These are phyloP conservation scores for Cygnus atratus DNA, from an alignment of 2,113 vertebrate species.

Conservation along the genomic window DNA sequence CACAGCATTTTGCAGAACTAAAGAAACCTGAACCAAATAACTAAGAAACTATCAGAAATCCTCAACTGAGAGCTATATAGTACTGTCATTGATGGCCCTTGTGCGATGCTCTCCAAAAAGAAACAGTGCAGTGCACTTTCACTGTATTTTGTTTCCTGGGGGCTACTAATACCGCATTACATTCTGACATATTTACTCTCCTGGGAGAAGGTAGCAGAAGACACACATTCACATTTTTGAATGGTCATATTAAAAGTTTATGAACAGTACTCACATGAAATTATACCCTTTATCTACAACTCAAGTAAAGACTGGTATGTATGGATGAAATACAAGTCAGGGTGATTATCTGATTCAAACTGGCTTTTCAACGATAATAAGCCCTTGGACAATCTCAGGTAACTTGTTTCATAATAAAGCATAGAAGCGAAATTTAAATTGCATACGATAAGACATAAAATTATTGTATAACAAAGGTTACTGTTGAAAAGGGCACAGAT, in stretches of 20 bases:
- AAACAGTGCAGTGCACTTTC: neutral
- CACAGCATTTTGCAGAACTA: neutral
- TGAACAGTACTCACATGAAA: neutral
- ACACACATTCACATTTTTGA: neutral
- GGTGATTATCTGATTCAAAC: neutral
- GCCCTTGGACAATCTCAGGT: neutral
- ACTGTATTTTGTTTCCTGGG: neutral
- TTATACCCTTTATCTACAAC: neutral
- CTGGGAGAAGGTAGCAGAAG: neutral
- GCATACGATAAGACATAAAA: constrained; percentile 16
- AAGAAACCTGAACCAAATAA: neutral
- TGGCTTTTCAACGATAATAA: neutral
- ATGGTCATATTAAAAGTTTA: neutral
- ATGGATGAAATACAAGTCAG: neutral
- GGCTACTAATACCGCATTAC: neutral
- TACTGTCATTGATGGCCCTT: rapidly evolving
- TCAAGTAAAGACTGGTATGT: neutral
- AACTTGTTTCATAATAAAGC: neutral
- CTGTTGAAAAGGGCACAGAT: neutral
- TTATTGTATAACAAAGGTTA: constrained; percentile 38
- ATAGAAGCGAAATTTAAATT: constrained; percentile 21
- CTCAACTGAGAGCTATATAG: neutral
- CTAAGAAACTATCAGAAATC: neutral
- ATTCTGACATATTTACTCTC: neutral
- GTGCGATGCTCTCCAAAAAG: rapidly evolving